Evolutionary conservation across 92 coral and sea anemone genomes (phyloP).

Genomic region (Siderastrea radians): DNA sequence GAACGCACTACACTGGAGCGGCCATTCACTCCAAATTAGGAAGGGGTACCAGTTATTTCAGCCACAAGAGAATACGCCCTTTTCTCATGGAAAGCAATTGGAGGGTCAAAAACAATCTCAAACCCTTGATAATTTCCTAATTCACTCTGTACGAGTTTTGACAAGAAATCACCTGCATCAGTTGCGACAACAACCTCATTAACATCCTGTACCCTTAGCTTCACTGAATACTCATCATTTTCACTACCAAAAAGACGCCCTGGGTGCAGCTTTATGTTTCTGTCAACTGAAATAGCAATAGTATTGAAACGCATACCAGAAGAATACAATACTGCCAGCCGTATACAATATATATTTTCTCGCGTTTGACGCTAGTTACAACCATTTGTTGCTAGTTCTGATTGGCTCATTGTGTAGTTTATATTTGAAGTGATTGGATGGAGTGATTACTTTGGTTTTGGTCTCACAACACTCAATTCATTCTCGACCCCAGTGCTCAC

Average conservation of each 20-base stretch:
- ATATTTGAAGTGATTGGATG: no score
- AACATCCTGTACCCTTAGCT: neutral
- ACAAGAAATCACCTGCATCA: neutral
- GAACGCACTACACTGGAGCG: neutral
- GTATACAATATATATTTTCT: no score
- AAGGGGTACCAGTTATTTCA: neutral
- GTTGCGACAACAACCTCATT: neutral
- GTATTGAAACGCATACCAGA: neutral
- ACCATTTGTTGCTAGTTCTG: no score
- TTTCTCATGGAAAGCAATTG: neutral
- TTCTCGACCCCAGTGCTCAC: no score
- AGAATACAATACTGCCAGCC: neutral
- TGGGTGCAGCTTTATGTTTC: neutral
- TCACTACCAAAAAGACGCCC: conserved; percentile 17
- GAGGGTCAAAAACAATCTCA: conserved; percentile 5
- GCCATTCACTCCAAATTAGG: neutral
- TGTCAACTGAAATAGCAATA: neutral
- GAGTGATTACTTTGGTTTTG: no score
- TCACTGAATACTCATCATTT: neutral
- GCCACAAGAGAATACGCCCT: neutral
- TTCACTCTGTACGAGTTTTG: neutral
- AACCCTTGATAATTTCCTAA: conserved; percentile 11
- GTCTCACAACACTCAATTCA: no score
- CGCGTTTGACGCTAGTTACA: no score
- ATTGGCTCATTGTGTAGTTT: no score